These are phyloP conservation scores for Auanema sp. DNA, from an alignment of 2,888 invertebrate species.

Conservation along the genomic window DNA sequence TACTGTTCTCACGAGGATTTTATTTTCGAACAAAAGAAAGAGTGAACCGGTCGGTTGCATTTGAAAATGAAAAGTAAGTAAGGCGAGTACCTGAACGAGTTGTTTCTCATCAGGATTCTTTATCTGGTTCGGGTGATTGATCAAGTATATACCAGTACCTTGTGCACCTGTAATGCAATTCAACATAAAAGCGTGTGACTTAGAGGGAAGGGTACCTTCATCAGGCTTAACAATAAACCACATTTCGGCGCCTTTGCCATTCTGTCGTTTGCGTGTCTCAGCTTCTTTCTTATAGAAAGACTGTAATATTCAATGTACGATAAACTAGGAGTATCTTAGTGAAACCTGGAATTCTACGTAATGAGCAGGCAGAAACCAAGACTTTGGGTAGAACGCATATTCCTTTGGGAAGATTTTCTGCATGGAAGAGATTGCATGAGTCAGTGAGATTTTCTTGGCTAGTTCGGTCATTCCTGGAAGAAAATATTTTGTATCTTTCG, in stretches of 20 bases:
- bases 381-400: conserved; percentile 67
- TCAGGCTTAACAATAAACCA: conserved; percentile 69
- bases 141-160: conserved; percentile 68
- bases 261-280: conserved; percentile 8
- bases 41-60: no score
- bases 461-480: conserved; percentile 67
- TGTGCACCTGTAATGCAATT: conserved; percentile 63
- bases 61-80: background rate
- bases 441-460: conserved; percentile 67
- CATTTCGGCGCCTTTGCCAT: conserved; percentile 22
- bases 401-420: conserved; percentile 66
- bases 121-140: conserved; percentile 65
- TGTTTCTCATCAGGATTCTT: conserved; percentile 55
- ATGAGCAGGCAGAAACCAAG: conserved; percentile 68
- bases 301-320: conserved; percentile 1
- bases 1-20: no score
- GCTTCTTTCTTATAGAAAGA: conserved; percentile 16
- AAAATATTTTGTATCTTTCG: background rate
- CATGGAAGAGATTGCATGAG: conserved; percentile 67
- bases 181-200: background rate
- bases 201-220: conserved; percentile 61
- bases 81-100: conserved; percentile 51
- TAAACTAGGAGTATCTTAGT: background rate
- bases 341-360: conserved; percentile 50
- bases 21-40: no score